Evolutionary conservation across 2,888 invertebrate species (phyloP).

Genomic region (Cabera pusaria): DNA sequence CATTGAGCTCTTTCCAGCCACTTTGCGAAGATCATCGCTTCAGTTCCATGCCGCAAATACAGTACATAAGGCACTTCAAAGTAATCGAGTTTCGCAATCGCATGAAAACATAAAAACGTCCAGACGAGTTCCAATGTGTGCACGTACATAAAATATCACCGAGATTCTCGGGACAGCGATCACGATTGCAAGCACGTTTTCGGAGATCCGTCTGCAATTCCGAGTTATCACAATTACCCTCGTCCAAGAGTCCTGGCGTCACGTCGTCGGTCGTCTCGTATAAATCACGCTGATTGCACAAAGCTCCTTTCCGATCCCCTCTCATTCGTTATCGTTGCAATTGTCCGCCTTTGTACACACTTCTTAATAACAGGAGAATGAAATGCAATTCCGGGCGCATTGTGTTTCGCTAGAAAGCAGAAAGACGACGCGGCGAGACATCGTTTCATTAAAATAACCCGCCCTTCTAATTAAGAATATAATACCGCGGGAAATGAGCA

Average conservation of each 20-base stretch:
- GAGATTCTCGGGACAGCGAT: conserved; percentile 28
- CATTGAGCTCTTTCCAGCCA: no score
- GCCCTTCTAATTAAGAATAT: conserved; percentile 30
- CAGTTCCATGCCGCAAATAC: no score
- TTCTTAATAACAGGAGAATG: conserved; percentile 61
- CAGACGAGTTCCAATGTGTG: conserved; percentile 14
- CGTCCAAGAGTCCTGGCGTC: conserved; percentile 42
- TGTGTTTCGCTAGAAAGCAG: conserved; percentile 27
- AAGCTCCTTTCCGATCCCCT: conserved; percentile 67
- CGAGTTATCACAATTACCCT: conserved; percentile 53
- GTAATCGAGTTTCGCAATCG: no score
- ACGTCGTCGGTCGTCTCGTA: conserved; percentile 39
- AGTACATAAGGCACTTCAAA: no score
- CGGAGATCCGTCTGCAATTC: conserved; percentile 40
- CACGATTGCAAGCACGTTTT: conserved; percentile 50
- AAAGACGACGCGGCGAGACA: conserved; percentile 27
- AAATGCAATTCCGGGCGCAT: conserved; percentile 51
- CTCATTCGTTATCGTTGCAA: conserved; percentile 75
- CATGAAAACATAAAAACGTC: conserved; percentile 9
- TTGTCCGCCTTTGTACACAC: conserved; percentile 57
- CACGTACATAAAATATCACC: conserved; percentile 27
- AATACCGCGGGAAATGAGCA: conserved; percentile 22
- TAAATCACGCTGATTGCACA: conserved; percentile 78
- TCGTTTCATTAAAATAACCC: conserved; percentile 24
- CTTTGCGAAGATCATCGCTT: no score